Evolutionary conservation across 1,140 invertebrate genomes (phyloP).

Genomic region (Andrena cerasifolii): DNA sequence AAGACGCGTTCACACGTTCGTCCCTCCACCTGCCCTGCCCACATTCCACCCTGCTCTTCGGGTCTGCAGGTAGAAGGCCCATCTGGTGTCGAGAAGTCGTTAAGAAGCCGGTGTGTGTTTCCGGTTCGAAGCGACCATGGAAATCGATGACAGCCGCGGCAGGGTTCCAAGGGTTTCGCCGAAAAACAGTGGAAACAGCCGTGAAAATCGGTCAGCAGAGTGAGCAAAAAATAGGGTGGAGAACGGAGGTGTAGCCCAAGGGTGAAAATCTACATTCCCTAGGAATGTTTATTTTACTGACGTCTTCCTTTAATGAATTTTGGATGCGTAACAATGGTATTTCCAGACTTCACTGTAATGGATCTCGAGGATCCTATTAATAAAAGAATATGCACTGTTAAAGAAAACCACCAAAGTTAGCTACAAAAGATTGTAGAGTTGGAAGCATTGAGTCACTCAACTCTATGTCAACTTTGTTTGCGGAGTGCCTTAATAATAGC

Average conservation of each 20-base stretch:
- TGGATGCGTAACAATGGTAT: too few species aligned
- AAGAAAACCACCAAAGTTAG: too few species aligned
- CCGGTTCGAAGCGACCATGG: slow-evolving; percentile 37
- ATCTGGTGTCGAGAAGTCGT: slow-evolving; percentile 47
- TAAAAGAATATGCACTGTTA: too few species aligned
- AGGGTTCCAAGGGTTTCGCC: background rate
- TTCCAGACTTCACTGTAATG: too few species aligned
- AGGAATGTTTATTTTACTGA: too few species aligned
- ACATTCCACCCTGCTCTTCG: slow-evolving; percentile 67
- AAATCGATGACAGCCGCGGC: slow-evolving; percentile 25
- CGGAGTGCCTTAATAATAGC: background rate
- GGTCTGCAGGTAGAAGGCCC: slow-evolving; percentile 55
- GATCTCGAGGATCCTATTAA: too few species aligned
- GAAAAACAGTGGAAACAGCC: background rate
- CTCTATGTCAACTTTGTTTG: background rate
- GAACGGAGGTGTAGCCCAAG: background rate
- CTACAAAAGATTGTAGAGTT: too few species aligned
- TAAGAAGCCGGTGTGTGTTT: slow-evolving; percentile 44
- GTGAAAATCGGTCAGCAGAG: background rate
- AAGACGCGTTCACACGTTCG: background rate
- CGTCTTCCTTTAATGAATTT: too few species aligned
- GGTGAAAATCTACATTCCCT: too few species aligned
- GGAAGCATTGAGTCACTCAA: too few species aligned
- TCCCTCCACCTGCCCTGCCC: slow-evolving; percentile 55
- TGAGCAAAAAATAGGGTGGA: background rate